Evolutionary conservation across 2,113 vertebrate genomes (phyloP).

Genomic region (Sturnira hondurensis): DNA sequence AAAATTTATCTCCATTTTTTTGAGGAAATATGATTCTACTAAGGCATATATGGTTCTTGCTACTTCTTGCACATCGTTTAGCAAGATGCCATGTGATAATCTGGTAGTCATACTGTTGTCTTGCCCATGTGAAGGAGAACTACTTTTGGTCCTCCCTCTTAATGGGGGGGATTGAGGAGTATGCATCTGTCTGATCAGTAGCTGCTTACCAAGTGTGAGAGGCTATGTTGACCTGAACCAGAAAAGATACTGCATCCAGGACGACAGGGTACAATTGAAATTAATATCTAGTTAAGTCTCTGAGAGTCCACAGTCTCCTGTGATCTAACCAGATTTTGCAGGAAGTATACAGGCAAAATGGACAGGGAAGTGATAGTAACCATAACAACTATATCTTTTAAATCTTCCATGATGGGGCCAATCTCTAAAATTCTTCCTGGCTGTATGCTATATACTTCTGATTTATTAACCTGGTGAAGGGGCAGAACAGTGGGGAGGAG

Average conservation of each 20-base stretch:
- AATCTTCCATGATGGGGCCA: not conserved
- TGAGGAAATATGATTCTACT: not conserved
- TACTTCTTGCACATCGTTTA: not conserved
- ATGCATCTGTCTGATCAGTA: not conserved
- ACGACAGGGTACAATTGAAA: not conserved
- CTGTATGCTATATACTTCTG: not conserved
- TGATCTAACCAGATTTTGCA: not conserved
- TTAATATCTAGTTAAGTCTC: not conserved
- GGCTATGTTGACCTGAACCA: not conserved
- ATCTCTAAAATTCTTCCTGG: not conserved
- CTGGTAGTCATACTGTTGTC: not conserved
- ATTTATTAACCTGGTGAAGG: not conserved
- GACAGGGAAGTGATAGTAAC: not conserved
- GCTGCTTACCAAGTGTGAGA: not conserved
- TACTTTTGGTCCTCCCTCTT: not conserved
- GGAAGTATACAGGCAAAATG: not conserved
- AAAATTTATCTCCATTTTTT: not conserved
- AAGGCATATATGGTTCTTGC: not conserved
- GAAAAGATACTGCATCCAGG: not conserved
- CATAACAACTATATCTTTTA: not conserved
- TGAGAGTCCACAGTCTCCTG: not conserved
- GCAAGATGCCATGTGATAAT: not conserved
- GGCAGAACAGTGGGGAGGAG: not conserved
- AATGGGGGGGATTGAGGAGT: not conserved
- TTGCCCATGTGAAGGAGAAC: not conserved